Evolutionary conservation across 1,140 invertebrate genomes (phyloP).

Genomic region (Tetramorium parvispinum): DNA sequence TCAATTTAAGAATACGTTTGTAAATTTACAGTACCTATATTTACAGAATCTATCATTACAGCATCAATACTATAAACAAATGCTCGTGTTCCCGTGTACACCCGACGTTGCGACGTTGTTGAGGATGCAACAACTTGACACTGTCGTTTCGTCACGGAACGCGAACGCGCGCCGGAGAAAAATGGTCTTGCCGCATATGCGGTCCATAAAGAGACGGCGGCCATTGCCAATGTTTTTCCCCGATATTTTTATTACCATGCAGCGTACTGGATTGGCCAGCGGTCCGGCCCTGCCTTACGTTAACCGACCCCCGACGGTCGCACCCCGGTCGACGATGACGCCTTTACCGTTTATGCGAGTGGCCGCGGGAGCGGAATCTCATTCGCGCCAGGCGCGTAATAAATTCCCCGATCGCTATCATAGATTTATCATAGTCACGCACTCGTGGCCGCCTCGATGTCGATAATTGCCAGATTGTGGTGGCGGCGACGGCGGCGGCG

Average conservation of each 20-base stretch:
- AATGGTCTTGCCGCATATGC: constrained; percentile 58
- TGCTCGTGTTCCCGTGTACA: neutral
- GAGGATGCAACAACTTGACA: neutral
- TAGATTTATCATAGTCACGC: constrained; percentile 84
- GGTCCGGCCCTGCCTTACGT: constrained; percentile 49
- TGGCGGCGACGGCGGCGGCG: neutral
- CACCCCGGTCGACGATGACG: constrained; percentile 64
- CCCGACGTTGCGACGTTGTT: neutral
- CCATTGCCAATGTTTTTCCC: constrained; percentile 70
- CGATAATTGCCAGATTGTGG: constrained; percentile 80
- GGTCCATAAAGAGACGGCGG: constrained; percentile 53
- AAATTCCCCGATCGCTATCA: constrained; percentile 77
- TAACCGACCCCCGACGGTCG: constrained; percentile 44
- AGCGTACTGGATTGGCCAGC: constrained; percentile 76
- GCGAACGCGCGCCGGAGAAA: constrained; percentile 20
- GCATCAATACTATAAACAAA: neutral
- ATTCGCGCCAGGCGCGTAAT: constrained; percentile 81
- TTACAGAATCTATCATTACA: neutral
- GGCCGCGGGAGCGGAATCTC: constrained; percentile 69
- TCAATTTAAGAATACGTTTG: neutral
- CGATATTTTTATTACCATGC: constrained; percentile 80
- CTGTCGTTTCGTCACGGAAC: constrained; percentile 64
- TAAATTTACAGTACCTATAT: neutral
- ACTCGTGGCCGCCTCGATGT: constrained; percentile 70
- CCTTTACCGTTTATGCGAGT: constrained; percentile 47